A percentile compares a stretch with the other conserved stretches of the same genome.
Conservation (phyloP, 2,113 vertebrate genomes). For the Dipodomys spectabilis region DNA sequence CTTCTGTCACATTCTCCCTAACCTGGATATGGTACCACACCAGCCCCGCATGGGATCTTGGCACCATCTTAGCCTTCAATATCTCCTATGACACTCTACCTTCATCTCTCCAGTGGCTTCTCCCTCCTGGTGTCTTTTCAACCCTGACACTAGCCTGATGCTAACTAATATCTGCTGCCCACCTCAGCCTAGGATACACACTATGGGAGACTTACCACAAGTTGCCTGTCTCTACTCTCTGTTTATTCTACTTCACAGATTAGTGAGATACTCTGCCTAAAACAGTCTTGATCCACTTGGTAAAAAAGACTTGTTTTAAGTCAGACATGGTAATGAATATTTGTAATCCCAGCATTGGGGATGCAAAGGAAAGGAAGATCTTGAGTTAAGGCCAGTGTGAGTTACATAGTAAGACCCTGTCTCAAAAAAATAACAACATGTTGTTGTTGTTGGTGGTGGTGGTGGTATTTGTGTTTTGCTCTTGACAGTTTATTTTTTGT, state of each 20-base stretch:
- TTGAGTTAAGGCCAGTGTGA: no score
- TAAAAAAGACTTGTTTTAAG: background rate
- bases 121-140: background rate
- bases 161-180: background rate
- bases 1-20: background rate
- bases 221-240: background rate
- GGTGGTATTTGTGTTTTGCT: no score
- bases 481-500: no score
- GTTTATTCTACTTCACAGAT: background rate
- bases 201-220: fast-evolving
- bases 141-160: background rate
- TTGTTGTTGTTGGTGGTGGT: no score
- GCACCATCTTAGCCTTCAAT: background rate
- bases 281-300: background rate
- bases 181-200: background rate
- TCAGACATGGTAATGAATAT: no score
- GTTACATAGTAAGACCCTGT: no score
- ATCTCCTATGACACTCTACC: background rate
- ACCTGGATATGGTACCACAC: background rate
- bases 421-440: no score
- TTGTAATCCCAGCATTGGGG: no score
- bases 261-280: background rate
- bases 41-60: background rate
- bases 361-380: no score
- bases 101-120: background rate